Percentiles rank a stretch among this genome's conserved stretches.
These are phyloP conservation scores for Eupithecia dodoneata DNA, from an alignment of 2,888 invertebrate species.

Conservation along the genomic window DNA sequence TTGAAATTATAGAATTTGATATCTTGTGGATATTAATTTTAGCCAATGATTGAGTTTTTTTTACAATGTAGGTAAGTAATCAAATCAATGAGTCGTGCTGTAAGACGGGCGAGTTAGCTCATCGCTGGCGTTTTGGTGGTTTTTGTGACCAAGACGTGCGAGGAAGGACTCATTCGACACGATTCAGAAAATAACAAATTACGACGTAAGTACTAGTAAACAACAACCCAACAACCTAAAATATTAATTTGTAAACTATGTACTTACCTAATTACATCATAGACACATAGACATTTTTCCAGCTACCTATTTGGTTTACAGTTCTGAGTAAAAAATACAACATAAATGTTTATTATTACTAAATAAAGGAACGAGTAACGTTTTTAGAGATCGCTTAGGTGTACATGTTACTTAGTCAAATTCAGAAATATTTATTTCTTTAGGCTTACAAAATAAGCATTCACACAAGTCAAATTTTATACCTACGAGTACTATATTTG, in stretches of 20 bases:
- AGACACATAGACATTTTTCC: neutral
- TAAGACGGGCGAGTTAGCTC: slow-evolving; percentile 80
- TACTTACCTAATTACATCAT: neutral
- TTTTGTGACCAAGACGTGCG: slow-evolving; percentile 72
- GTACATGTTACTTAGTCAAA: too few relatives aligned
- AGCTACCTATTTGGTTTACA: neutral
- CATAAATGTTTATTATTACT: too few relatives aligned
- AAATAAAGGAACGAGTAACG: neutral
- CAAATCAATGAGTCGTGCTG: slow-evolving; percentile 81
- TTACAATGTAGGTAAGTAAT: slow-evolving; percentile 68
- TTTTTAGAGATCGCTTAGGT: neutral
- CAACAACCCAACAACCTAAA: slow-evolving; percentile 3
- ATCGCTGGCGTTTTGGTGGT: slow-evolving; percentile 80
- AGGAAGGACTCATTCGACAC: slow-evolving; percentile 79
- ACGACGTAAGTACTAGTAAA: slow-evolving; percentile 61
- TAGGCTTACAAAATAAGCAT: too few relatives aligned
- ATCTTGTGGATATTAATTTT: slow-evolving; percentile 72
- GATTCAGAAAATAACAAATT: slow-evolving; percentile 71
- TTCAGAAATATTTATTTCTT: too few relatives aligned
- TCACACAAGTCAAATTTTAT: too few relatives aligned
- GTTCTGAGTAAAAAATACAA: neutral
- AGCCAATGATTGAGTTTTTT: slow-evolving; percentile 76
- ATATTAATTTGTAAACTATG: neutral
- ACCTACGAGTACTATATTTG: too few relatives aligned
- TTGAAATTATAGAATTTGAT: slow-evolving; percentile 59